A percentile compares a stretch with the other conserved stretches of the same genome.
Evolutionary conservation across 2,888 invertebrate species (phyloP).

Genomic region (Atherix ibis): DNA sequence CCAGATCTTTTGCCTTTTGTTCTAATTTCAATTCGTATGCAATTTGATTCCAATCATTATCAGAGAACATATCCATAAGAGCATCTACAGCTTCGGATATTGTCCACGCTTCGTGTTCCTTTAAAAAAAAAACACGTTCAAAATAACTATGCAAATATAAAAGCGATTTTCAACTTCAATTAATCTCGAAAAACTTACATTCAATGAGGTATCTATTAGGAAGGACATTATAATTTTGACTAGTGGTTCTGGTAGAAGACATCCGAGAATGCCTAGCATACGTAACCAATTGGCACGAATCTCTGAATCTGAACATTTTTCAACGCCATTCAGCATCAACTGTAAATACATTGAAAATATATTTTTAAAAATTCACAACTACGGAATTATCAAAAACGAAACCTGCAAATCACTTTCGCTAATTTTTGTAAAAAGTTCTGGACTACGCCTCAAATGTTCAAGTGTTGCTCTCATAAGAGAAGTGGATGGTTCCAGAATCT

Average conservation of each 20-base stretch:
- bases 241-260: constrained; percentile 29
- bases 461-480: constrained; percentile 59
- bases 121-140: constrained; percentile 18
- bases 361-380: neutral
- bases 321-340: constrained; percentile 38
- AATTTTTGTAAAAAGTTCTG: constrained; percentile 38
- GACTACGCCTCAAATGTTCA: constrained; percentile 42
- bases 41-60: constrained; percentile 53
- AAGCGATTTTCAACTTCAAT: constrained; percentile 1
- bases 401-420: constrained; percentile 40
- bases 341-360: constrained; percentile 19
- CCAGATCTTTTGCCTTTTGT: constrained; percentile 40
- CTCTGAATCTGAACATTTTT: constrained; percentile 37
- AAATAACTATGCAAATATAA: neutral
- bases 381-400: constrained; percentile 22
- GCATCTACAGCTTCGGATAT: constrained; percentile 60
- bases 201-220: constrained; percentile 38
- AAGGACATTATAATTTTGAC: constrained; percentile 38
- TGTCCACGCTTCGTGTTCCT: constrained; percentile 52
- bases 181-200: constrained; percentile 7
- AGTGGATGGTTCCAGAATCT: constrained; percentile 51
- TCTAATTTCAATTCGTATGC: constrained; percentile 47
- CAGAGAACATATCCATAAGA: constrained; percentile 59
- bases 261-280: constrained; percentile 41
- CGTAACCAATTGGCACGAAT: constrained; percentile 42